phyloP scores from a whole-genome alignment of 2,888 invertebrate genomes.

The Andrena dorsata region DNA sequence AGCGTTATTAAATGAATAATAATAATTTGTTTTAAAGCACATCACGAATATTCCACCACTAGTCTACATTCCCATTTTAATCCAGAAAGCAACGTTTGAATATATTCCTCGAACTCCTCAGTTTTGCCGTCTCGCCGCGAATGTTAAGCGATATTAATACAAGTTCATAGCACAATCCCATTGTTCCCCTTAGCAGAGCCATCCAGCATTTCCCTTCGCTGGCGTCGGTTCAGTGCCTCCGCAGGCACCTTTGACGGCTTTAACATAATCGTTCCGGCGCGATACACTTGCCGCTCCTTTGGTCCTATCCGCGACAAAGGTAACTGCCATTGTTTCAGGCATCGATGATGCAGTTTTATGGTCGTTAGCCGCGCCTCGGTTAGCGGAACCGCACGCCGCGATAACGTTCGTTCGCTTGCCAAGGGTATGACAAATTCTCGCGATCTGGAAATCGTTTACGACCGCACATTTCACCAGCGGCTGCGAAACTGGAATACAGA shows the following conservation, averaged over 20 bases:
- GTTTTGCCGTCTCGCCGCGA: too few species aligned
- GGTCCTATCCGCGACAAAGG: not conserved
- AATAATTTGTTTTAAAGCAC: too few species aligned
- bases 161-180: not conserved
- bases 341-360: slow-evolving; percentile 13
- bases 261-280: slow-evolving; percentile 15
- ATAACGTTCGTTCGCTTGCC: slow-evolving; percentile 22
- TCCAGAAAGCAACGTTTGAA: too few species aligned
- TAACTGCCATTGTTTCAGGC: slow-evolving; percentile 17
- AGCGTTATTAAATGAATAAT: too few species aligned
- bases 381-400: not conserved
- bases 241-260: slow-evolving; percentile 12
- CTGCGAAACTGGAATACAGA: slow-evolving; percentile 20
- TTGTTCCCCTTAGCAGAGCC: not conserved
- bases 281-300: not conserved
- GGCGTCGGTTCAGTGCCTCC: not conserved
- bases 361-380: not conserved
- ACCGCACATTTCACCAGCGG: slow-evolving; percentile 12
- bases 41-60: too few species aligned
- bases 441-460: slow-evolving; percentile 52
- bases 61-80: too few species aligned
- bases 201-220: not conserved
- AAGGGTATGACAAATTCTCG: slow-evolving; percentile 51
- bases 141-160: not conserved
- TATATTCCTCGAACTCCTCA: too few species aligned